Evolutionary conservation across 2,113 vertebrate genomes (phyloP).

Genomic region (Perca flavescens): DNA sequence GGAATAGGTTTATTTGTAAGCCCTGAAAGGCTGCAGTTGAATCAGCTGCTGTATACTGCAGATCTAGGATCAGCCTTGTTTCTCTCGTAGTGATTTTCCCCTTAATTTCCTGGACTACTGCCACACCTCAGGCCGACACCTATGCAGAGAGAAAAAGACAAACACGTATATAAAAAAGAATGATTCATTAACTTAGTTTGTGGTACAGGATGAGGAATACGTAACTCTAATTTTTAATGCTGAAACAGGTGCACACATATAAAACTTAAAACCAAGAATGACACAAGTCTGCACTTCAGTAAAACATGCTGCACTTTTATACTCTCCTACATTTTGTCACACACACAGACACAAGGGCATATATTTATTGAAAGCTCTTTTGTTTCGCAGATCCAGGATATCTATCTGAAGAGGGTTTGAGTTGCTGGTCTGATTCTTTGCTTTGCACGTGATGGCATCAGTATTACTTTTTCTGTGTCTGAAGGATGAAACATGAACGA

Average conservation of each 20-base stretch:
- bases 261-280: neutral
- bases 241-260: neutral
- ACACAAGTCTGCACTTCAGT: neutral
- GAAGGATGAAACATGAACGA: neutral
- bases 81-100: neutral
- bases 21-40: neutral
- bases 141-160: neutral
- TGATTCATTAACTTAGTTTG: neutral
- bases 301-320: neutral
- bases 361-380: neutral
- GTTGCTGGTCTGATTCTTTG: neutral
- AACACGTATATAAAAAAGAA: neutral
- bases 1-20: constrained; percentile 18
- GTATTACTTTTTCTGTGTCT: neutral
- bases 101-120: neutral
- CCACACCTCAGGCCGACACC: neutral
- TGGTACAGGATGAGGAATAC: neutral
- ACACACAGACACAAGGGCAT: neutral
- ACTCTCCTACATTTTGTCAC: neutral
- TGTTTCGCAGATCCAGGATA: neutral
- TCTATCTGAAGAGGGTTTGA: neutral
- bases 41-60: neutral
- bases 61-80: constrained; percentile 22
- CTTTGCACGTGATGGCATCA: neutral
- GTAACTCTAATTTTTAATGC: neutral